Evolutionary conservation across 2,113 vertebrate species (phyloP).

Genomic region (Patagioenas fasciata): DNA sequence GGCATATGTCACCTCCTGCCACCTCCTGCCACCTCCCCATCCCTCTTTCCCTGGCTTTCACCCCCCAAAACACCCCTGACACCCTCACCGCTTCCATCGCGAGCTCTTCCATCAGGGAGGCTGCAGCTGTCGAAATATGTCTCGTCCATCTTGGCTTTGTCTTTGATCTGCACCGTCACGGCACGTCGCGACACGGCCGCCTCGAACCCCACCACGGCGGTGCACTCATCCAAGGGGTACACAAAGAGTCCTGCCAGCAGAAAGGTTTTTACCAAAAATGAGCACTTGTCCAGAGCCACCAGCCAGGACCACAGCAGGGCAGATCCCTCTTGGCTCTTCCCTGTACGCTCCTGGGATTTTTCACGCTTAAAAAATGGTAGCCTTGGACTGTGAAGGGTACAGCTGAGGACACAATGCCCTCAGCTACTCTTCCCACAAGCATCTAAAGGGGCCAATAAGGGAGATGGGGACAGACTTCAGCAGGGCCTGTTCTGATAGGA

Average conservation of each 20-base stretch:
- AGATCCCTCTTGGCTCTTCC: neutral
- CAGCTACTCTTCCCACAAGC: neutral
- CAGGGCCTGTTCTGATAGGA: too few species aligned
- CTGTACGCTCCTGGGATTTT: neutral
- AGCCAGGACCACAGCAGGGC: accelerated
- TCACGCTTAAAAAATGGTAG: neutral
- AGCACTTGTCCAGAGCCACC: neutral
- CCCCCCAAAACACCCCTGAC: neutral
- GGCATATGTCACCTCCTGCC: neutral
- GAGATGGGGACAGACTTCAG: too few species aligned
- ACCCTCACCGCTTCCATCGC: conserved; percentile 77
- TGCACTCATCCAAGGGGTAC: conserved; percentile 89
- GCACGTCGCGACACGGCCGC: conserved; percentile 83
- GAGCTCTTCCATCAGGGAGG: conserved; percentile 55
- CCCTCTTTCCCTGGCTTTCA: neutral
- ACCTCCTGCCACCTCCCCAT: neutral
- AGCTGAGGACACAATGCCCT: neutral
- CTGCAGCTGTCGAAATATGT: conserved; percentile 71
- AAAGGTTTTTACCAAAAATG: neutral
- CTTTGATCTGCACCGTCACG: conserved; percentile 91
- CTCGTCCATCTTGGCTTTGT: conserved; percentile 89
- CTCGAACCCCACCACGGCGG: conserved; percentile 90
- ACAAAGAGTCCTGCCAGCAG: conserved; percentile 86
- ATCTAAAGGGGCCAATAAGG: neutral
- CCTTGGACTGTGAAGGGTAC: neutral